Evolutionary conservation across 2,888 invertebrate genomes (phyloP), one percentile per base, ranked within the genome.

Genomic region (Eilema sororculum): DNA sequence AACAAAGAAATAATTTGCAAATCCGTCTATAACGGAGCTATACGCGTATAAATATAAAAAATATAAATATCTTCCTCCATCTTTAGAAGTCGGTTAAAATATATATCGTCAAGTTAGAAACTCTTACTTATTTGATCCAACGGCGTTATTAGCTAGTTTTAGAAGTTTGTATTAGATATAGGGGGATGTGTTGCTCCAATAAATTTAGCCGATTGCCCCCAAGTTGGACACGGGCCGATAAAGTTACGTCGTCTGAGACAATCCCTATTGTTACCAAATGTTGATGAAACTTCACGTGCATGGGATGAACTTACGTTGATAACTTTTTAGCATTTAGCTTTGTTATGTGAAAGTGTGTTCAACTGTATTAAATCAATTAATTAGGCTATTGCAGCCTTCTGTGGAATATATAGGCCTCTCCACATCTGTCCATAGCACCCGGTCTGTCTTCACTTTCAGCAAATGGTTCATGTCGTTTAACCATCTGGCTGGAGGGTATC

Each of bases 161-260:
- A 62, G 62, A 90, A 91, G 86, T 90, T 90, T 83, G 81, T 80
- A 80, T 80, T 73, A 77, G 74, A 72, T 82, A 79, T 75, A 78
- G 77, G 78, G 84, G 85, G 84, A 83, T 84, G 81, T 82, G 81
- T 80, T 82, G 85, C 81, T 82, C 82, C 79, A 85, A 86, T 88
- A 89, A 86, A 86, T 87, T 87, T 81, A 67, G 65, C 75, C 74
- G 79, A 78, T 76, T 76, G 78, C 72, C 75, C 79, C 68, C 73
- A 75, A 73, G 69, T 68, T 63, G 75, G 78, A 75, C 74, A 71
- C 72, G 68, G 77, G 69, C 71, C 72, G 74, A 76, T 80, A 81
- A 81, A 84, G 72, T 83, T 79, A 61, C 67, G 68, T 73, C 57
- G 69, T 68, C 68, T 56, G 67, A 70, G 75, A 79, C 74, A 79